Evolutionary conservation across 2,888 invertebrate species (phyloP).

Genomic region (Meghimatium bilineatum): DNA sequence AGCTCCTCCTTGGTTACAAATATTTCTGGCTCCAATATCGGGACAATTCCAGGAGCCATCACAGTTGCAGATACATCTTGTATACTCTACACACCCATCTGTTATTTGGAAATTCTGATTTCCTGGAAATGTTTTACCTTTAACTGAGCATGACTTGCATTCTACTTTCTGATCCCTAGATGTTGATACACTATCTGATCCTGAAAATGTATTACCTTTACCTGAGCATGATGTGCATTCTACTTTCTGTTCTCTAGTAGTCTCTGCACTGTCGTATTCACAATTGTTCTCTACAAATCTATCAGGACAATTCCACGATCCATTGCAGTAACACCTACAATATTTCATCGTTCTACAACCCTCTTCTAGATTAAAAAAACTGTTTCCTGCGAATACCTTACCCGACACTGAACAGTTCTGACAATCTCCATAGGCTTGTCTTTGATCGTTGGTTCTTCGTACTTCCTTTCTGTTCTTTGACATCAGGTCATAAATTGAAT

Average conservation of each 20-base stretch:
- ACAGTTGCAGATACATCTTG: conserved; percentile 64
- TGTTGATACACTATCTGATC: conserved; percentile 60
- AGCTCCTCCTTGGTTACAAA: neutral
- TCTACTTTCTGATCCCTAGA: conserved; percentile 62
- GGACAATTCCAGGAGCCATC: conserved; percentile 67
- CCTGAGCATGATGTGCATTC: neutral
- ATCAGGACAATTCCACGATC: conserved; percentile 62
- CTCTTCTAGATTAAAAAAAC: conserved; percentile 60
- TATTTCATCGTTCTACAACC: conserved; percentile 62
- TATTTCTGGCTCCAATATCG: conserved; percentile 32
- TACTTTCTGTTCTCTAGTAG: neutral
- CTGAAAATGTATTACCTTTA: conserved; percentile 50
- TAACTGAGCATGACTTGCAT: conserved; percentile 41
- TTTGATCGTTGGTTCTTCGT: neutral
- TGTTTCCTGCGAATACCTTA: conserved; percentile 55
- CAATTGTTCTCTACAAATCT: conserved; percentile 42
- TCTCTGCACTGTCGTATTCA: neutral
- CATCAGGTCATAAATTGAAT: neutral
- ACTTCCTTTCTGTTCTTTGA: neutral
- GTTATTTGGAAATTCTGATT: conserved; percentile 61
- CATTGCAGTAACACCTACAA: conserved; percentile 68
- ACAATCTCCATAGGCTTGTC: conserved; percentile 5
- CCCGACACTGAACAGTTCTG: conserved; percentile 52
- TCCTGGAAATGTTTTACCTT: conserved; percentile 55
- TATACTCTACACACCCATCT: conserved; percentile 64